Evolutionary conservation across 2,888 invertebrate species (phyloP).

Genomic region (Camptogramma bilineatum): DNA sequence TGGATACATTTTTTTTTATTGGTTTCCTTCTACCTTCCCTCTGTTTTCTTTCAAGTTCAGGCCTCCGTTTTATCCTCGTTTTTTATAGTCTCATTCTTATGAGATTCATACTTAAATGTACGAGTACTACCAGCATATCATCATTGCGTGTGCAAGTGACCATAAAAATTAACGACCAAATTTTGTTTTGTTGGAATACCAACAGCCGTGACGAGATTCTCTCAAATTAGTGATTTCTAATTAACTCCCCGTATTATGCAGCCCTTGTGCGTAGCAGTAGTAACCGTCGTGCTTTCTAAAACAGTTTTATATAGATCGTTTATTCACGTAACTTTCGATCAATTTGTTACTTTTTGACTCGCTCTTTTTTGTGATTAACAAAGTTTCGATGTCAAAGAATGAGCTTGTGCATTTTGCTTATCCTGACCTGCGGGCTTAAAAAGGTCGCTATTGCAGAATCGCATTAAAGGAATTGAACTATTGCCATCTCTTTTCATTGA

Average conservation of each 20-base stretch:
- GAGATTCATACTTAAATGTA: constrained; percentile 24
- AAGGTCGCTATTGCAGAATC: too few relatives aligned
- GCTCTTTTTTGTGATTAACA: background rate
- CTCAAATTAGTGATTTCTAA: constrained; percentile 35
- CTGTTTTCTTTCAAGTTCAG: too few relatives aligned
- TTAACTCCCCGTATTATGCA: constrained; percentile 4
- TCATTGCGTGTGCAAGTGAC: constrained; percentile 40
- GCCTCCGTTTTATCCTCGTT: background rate
- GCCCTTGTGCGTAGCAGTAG: background rate
- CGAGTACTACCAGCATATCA: constrained; percentile 22
- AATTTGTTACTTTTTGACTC: background rate
- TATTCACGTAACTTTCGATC: background rate
- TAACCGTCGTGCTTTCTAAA: background rate
- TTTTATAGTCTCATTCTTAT: constrained; percentile 2
- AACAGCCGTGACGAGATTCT: constrained; percentile 36
- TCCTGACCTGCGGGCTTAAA: too few relatives aligned
- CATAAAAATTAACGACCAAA: constrained; percentile 45
- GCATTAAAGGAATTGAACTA: too few relatives aligned
- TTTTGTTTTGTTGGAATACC: constrained; percentile 35
- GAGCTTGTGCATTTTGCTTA: background rate
- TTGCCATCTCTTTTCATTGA: too few relatives aligned
- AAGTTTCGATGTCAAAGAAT: background rate
- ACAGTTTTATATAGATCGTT: background rate
- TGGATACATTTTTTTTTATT: background rate
- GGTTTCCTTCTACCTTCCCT: background rate